A percentile compares a stretch with the other conserved stretches of the same genome.
These are phyloP conservation scores for Rhamnusium bicolor DNA, from an alignment of 2,888 invertebrate genomes.

Conservation along the genomic window DNA sequence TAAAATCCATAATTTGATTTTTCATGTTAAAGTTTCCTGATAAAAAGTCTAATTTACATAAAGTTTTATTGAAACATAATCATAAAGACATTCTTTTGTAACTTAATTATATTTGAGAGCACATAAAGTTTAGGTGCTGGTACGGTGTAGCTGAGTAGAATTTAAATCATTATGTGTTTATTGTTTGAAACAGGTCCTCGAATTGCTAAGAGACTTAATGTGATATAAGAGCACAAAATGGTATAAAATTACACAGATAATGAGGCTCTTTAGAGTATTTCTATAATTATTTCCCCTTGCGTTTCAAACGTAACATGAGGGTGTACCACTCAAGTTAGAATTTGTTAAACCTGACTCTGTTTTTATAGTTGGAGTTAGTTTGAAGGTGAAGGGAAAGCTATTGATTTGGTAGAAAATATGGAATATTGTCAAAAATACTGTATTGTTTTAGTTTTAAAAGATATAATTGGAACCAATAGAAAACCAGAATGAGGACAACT, in stretches of 20 bases:
- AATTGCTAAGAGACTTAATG: slow-evolving; percentile 41
- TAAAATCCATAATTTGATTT: background rate
- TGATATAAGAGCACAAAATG: slow-evolving; percentile 48
- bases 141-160: slow-evolving; percentile 30
- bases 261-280: slow-evolving; percentile 47
- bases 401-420: background rate
- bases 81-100: slow-evolving; percentile 3
- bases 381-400: background rate
- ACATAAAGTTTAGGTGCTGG: slow-evolving; percentile 32
- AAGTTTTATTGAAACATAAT: background rate
- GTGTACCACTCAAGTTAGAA: background rate
- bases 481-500: no score
- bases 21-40: background rate
- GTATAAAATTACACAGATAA: slow-evolving; percentile 51
- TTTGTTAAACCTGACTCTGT: background rate
- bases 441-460: no score
- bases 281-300: slow-evolving; percentile 44
- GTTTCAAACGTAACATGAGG: slow-evolving; percentile 13
- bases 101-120: slow-evolving; percentile 25
- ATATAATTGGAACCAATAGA: no score
- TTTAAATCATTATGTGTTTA: slow-evolving; percentile 48
- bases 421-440: no score
- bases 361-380: background rate
- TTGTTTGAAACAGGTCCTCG: slow-evolving; percentile 46
- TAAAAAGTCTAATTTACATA: background rate